Evolutionary conservation across 2,888 invertebrate genomes (phyloP), one percentile per base, ranked within the genome.

Genomic region (Drosophila setosimentum): DNA sequence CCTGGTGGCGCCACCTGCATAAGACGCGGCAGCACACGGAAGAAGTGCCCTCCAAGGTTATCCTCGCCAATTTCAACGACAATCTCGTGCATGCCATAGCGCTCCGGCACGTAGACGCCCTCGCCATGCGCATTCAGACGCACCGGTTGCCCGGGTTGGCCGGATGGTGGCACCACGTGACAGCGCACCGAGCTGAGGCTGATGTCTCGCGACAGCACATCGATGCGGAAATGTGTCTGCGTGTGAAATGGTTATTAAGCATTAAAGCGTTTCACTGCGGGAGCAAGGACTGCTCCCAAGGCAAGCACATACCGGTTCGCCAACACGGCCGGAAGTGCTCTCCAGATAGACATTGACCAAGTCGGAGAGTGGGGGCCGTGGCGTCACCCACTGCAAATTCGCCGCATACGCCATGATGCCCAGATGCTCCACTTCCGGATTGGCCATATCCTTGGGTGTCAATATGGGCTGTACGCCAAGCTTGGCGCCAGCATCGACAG

Each of bases 341-440:
- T 97, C 97, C 69, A 97, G 94, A 55, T 96, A 95, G 1, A 98
- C 96, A 71, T 95, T 95, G 62, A 98, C 94, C 93, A 97, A 95
- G 89, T 98, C 97, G 69, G 97, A 96, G 0, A 98, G 94, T 8
- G 97, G 96, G 16, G 97, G 97, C 53, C 97, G 94, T 67, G 97
- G 97, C 33, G 97, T 96, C 37, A 98, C 95, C 96, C 98, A 98
- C 82, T 97, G 97, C 93, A 98, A 97, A 92, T 97, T 96, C 0
- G 99, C 97, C 0, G 98, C 97, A 93, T 99, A 99, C 0, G 99
- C 98, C 99, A 99, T 99, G 68, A 99, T 97, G 13, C 98, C 99
- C 80, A 99, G 94, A 94, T 99, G 99, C 92, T 99, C 99, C 8
- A 98, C 98, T 91, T 99, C 97, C 45, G 96, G 97, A 92, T 98